Evolutionary conservation across 2,888 invertebrate species (phyloP).

Genomic region (Tanypteryx hageni): DNA sequence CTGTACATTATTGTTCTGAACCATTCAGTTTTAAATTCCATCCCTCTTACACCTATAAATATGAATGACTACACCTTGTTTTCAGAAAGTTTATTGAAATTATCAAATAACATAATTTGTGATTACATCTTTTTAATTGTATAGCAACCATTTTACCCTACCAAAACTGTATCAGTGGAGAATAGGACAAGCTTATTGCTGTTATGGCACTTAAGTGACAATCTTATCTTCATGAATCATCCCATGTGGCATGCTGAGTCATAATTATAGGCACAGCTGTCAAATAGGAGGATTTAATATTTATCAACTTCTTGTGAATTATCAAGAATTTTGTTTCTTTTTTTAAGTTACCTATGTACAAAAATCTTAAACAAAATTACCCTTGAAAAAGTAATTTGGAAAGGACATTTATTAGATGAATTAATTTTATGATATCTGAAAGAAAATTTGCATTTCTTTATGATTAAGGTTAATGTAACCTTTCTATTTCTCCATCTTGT

Average conservation of each 20-base stretch:
- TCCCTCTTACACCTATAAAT: neutral
- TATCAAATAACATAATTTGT: conserved; percentile 52
- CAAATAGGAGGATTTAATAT: too few relatives aligned
- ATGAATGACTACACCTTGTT: neutral
- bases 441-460: neutral
- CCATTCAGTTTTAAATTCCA: too few relatives aligned
- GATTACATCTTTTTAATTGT: conserved; percentile 42
- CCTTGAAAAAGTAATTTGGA: too few relatives aligned
- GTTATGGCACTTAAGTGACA: conserved; percentile 40
- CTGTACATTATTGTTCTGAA: too few relatives aligned
- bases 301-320: too few relatives aligned
- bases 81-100: conserved; percentile 31
- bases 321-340: too few relatives aligned
- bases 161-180: conserved; percentile 27
- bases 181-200: conserved; percentile 51
- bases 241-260: neutral
- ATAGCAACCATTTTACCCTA: conserved; percentile 42
- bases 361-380: too few relatives aligned
- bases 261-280: neutral
- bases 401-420: too few relatives aligned
- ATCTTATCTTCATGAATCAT: conserved; percentile 8
- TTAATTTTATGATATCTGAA: neutral
- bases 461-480: neutral
- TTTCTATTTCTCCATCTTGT: neutral
- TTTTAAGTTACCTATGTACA: too few relatives aligned